Base-by-base conservation (phyloP, 2,888 invertebrate species). In the Diarsia rubi region DNA sequence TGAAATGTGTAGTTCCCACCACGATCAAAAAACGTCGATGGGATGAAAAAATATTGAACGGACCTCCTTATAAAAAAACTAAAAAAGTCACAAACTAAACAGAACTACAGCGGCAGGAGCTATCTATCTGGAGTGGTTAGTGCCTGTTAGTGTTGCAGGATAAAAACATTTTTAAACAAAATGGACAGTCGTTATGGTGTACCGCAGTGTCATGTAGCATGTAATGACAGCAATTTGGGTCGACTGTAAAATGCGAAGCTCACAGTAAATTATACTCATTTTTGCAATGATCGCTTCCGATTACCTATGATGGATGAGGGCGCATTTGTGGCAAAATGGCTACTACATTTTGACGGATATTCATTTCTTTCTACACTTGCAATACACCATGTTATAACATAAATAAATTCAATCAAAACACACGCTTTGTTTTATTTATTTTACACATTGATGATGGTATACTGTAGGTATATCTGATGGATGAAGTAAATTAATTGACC, bases 281-380 rank as follows among this genome's bases (percentile, higher is more conserved):
- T 94, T 91, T 92, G 93, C 93, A 95, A 93, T 94, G 95, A 95
- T 95, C 94, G 93, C 89, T 95, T 95, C 95, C 95, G 95, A 95
- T 95, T 95, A 94, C 93, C 92, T 90, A 90, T 94, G 94, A 95
- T 94, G 92, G 92, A 95, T 93, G 90, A 88, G 86, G 86, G 83
- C 88, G 88, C 91, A 90, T 91, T 92, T 91, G 90, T 89, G 91
- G 90, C 83, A 87, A 86, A 90, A 90, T 86, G 87, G 88, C 89
- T 88, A 89, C 88, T 88, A 89, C 84, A 88, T 88, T 89, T 86
- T 86, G 85, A 89, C 85, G 86, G 83, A 90, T 90, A 90, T 87
- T 84, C 81, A 86, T 87, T 87, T 84, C 82, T 79, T 77, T 87
- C 85, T 81, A 82, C 79, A 79, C 78, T 78, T 78, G 68, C 85